Conservation (phyloP, 1,140 invertebrate genomes). For the Thaumatotibia leucotreta region DNA sequence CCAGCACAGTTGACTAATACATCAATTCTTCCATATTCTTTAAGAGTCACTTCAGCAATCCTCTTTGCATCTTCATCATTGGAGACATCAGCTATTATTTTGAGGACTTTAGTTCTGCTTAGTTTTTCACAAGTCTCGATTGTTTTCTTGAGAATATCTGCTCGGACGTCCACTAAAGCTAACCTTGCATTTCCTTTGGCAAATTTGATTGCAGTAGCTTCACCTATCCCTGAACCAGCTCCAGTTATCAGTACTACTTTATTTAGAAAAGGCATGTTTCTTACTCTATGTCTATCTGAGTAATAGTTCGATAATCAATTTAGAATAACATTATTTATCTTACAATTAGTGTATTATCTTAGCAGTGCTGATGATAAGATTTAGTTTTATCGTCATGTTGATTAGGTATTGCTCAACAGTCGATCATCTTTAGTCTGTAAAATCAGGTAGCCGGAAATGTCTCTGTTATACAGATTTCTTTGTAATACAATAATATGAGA, state of each 20-base stretch:
- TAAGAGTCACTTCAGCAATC: constrained; percentile 78
- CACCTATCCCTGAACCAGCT: constrained; percentile 57
- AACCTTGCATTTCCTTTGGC: constrained; percentile 45
- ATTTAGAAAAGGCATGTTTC: constrained; percentile 16
- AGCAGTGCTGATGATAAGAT: neutral
- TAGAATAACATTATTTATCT: neutral
- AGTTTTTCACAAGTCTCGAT: constrained; percentile 78
- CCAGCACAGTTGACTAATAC: constrained; percentile 88
- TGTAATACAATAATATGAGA: no score
- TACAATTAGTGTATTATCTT: no score
- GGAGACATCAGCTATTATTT: constrained; percentile 80
- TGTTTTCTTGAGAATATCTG: constrained; percentile 52
- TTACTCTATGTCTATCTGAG: neutral
- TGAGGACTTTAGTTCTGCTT: constrained; percentile 57
- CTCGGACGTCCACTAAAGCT: constrained; percentile 46
- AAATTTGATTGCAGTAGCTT: constrained; percentile 42
- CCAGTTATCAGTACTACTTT: constrained; percentile 63
- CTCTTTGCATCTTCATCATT: constrained; percentile 79
- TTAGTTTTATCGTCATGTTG: neutral
- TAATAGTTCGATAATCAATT: neutral
- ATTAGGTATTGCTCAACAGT: neutral
- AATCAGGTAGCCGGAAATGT: no score
- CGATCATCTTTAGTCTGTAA: neutral
- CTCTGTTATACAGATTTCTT: no score
- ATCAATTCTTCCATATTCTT: constrained; percentile 80